phyloP scores from a whole-genome alignment of 2,888 invertebrate genomes.

The Sepioteuthis lessoniana region DNA sequence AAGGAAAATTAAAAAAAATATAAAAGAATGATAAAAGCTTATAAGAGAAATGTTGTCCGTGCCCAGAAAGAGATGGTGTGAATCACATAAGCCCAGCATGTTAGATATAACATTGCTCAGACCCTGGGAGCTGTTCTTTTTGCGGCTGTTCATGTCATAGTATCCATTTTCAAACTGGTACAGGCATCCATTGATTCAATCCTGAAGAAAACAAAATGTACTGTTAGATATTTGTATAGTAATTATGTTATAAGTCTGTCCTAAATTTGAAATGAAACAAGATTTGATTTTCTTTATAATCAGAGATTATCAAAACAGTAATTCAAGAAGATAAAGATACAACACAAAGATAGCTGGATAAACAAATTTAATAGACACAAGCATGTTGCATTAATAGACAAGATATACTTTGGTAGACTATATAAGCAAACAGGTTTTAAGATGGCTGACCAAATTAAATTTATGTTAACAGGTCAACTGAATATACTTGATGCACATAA shows the following conservation, averaged over 20 bases:
- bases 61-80: not conserved
- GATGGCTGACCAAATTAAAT: not conserved
- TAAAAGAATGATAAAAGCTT: not conserved
- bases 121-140: not conserved
- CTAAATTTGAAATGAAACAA: not conserved
- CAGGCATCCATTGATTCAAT: slow-evolving; percentile 33
- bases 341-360: not conserved
- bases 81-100: not conserved
- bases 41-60: not conserved
- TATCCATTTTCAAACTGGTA: slow-evolving; percentile 13
- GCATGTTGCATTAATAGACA: not conserved
- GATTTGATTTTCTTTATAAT: not conserved
- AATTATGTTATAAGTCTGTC: not conserved
- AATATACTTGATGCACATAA: not conserved
- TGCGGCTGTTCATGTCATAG: not conserved
- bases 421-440: not conserved
- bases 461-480: not conserved
- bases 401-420: not conserved
- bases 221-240: no score
- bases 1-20: not conserved
- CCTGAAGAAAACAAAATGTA: not conserved
- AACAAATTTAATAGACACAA: not conserved
- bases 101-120: not conserved
- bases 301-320: not conserved
- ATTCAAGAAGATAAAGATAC: not conserved